A percentile compares a stretch with the other conserved stretches of the same genome.
phyloP scores from a whole-genome alignment of 2,797 vertebrate species.

The Kryptolebias ocellatus region DNA sequence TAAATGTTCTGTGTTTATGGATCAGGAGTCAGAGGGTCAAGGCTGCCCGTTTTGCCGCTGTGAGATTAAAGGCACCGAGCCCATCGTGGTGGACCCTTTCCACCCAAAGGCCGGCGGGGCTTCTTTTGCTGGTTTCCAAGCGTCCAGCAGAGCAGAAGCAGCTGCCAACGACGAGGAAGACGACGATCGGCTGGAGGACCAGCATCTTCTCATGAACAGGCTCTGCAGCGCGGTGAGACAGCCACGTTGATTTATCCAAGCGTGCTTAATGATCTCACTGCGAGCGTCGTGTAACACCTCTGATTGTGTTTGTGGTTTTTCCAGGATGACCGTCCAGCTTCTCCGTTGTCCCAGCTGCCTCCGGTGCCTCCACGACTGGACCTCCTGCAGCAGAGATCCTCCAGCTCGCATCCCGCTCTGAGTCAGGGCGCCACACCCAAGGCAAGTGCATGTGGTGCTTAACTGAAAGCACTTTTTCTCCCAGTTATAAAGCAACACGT shows the following conservation, averaged over 20 bases:
- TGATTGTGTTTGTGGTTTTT: conserved; percentile 6
- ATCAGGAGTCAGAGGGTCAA: conserved; percentile 95
- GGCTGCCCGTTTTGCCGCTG: conserved; percentile 97
- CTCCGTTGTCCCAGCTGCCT: conserved; percentile 91
- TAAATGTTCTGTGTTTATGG: neutral
- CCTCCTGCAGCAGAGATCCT: conserved; percentile 89
- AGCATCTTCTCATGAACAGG: conserved; percentile 94
- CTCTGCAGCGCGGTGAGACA: conserved; percentile 88
- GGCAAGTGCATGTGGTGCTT: conserved; percentile 65
- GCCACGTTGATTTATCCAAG: neutral
- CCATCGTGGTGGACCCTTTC: conserved; percentile 96
- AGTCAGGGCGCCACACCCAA: conserved; percentile 87
- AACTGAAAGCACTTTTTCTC: neutral
- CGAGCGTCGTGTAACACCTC: neutral
- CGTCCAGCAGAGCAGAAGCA: conserved; percentile 84
- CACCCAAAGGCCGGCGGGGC: conserved; percentile 86
- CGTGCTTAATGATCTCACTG: neutral
- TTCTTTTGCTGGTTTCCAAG: conserved; percentile 85
- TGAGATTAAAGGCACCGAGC: conserved; percentile 98
- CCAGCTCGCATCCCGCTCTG: conserved; percentile 78
- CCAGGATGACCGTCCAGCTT: conserved; percentile 93
- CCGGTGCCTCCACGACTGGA: conserved; percentile 95
- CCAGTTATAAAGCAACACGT: neutral
- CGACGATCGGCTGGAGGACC: conserved; percentile 92
- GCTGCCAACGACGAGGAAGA: conserved; percentile 91